Evolutionary conservation across 1,140 invertebrate species (phyloP).

Genomic region (Pogonus chalceus): DNA sequence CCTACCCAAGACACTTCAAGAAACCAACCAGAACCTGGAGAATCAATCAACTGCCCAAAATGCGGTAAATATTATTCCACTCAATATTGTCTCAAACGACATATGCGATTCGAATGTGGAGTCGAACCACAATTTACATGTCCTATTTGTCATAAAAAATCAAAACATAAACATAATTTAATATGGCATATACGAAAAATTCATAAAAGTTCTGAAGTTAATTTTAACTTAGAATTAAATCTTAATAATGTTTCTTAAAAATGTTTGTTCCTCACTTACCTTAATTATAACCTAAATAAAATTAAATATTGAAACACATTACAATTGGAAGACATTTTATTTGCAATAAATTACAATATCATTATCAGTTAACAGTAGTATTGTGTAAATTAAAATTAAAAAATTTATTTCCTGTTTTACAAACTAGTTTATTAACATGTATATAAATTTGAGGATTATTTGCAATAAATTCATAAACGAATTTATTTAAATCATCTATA

Average conservation of each 20-base stretch:
- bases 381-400: slow-evolving; percentile 26
- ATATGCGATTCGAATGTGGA: slow-evolving; percentile 48
- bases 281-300: background rate
- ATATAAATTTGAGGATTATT: slow-evolving; percentile 25
- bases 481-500: slow-evolving; percentile 34
- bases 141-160: slow-evolving; percentile 38
- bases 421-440: slow-evolving; percentile 29
- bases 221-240: slow-evolving; percentile 5
- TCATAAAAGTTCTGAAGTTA: background rate
- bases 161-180: slow-evolving; percentile 40
- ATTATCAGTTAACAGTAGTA: background rate
- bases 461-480: slow-evolving; percentile 33
- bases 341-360: background rate
- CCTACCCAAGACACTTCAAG: slow-evolving; percentile 27
- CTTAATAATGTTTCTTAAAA: background rate
- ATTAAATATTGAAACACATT: background rate
- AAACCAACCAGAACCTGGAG: too few relatives aligned
- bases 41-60: slow-evolving; percentile 34
- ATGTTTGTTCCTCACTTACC: background rate
- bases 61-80: slow-evolving; percentile 46
- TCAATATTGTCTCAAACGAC: slow-evolving; percentile 35
- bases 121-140: slow-evolving; percentile 42
- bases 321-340: background rate
- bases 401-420: slow-evolving; percentile 40
- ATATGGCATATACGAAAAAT: too few relatives aligned